Conservation (phyloP, 2,797 vertebrate species). For the Staurois parvus region DNA sequence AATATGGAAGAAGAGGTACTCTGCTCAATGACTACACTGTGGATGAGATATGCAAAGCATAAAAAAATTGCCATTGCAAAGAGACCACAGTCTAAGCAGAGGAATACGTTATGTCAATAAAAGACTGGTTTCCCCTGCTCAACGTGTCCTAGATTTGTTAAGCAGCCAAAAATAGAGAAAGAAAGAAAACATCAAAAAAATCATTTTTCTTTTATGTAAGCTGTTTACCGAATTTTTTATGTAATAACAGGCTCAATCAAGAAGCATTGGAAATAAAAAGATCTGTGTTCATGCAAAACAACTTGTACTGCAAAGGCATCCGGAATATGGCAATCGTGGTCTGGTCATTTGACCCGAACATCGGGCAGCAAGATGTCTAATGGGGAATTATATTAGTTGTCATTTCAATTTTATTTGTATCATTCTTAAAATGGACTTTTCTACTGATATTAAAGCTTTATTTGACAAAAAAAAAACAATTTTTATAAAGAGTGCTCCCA, state of each 20-base stretch:
- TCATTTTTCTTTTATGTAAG: background rate
- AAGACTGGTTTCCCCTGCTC: background rate
- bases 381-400: no score
- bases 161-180: background rate
- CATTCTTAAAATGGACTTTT: no score
- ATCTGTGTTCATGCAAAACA: background rate
- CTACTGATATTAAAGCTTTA: no score
- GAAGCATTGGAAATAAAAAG: background rate
- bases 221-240: constrained; percentile 6
- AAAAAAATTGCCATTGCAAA: background rate
- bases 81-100: constrained; percentile 2
- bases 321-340: background rate
- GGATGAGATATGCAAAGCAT: constrained; percentile 1
- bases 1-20: constrained; percentile 22
- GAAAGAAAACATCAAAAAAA: background rate
- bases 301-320: background rate
- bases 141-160: constrained; percentile 18
- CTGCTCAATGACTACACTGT: background rate
- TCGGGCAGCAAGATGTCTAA: no score
- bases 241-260: background rate
- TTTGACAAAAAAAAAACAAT: no score
- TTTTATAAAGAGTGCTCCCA: no score
- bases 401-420: no score
- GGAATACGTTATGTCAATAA: background rate
- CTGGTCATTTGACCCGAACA: no score